Percentiles rank a stretch among this genome's conserved stretches.
Evolutionary conservation across 2,113 vertebrate species (phyloP).

Genomic region (Saccopteryx leptura): DNA sequence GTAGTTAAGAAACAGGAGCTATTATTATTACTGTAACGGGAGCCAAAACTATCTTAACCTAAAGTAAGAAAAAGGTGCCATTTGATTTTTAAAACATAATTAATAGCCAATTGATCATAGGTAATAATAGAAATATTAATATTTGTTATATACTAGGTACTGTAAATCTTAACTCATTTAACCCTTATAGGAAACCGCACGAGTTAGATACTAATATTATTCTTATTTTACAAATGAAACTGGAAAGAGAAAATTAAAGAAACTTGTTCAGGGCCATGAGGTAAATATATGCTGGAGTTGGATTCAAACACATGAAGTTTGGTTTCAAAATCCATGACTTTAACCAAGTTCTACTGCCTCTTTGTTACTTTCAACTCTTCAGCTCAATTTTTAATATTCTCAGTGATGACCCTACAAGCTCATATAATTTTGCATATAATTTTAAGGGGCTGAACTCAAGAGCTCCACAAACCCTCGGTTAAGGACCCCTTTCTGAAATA

Average conservation of each 20-base stretch:
- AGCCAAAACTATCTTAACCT: neutral
- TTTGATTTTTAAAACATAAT: constrained; percentile 27
- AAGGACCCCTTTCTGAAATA: neutral
- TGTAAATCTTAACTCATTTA: neutral
- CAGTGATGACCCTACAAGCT: neutral
- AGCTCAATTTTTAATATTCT: neutral
- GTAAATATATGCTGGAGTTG: neutral
- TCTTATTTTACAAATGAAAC: neutral
- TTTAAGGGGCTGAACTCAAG: constrained; percentile 18
- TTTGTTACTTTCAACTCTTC: neutral
- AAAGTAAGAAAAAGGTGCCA: neutral
- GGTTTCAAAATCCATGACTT: neutral
- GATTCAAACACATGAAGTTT: neutral
- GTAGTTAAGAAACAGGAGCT: neutral
- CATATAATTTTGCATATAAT: neutral
- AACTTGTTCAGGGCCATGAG: neutral
- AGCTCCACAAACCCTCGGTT: neutral
- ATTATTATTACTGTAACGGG: neutral
- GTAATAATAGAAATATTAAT: neutral
- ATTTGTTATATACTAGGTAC: neutral
- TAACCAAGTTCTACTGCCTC: neutral
- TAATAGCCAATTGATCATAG: neutral
- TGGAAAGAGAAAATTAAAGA: neutral
- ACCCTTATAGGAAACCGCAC: neutral
- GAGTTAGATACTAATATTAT: neutral